Conservation (phyloP, 2,888 invertebrate species). For the Hydroisotoma schaefferi region DNA sequence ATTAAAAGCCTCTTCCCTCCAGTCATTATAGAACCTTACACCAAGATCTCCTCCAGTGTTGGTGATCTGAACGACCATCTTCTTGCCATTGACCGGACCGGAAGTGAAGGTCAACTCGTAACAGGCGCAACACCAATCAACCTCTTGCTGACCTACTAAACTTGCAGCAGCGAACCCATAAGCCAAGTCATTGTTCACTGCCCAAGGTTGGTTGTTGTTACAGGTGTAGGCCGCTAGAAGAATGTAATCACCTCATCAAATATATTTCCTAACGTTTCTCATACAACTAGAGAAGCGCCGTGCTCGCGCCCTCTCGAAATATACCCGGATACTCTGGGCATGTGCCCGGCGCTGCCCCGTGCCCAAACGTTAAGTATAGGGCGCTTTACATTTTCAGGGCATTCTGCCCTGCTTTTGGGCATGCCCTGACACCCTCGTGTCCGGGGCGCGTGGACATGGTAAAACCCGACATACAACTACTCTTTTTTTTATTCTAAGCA, state of each 20-base stretch:
- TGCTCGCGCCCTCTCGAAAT: too few species aligned
- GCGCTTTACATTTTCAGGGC: too few species aligned
- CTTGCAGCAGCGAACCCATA: conserved; percentile 26
- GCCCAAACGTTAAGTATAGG: too few species aligned
- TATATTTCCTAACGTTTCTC: too few species aligned
- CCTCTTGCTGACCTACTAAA: conserved; percentile 19
- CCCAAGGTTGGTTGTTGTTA: conserved; percentile 25
- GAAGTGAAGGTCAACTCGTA: conserved; percentile 31
- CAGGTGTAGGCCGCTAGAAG: conserved; percentile 24
- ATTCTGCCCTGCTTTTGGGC: too few species aligned
- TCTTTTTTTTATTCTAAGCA: not conserved
- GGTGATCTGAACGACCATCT: conserved; percentile 33
- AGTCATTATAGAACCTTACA: conserved; percentile 1
- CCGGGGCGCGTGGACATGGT: too few species aligned
- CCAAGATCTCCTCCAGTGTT: conserved; percentile 35
- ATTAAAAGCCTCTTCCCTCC: too few species aligned
- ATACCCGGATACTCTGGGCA: too few species aligned
- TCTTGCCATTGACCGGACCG: conserved; percentile 25
- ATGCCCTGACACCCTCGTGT: too few species aligned
- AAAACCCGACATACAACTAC: not conserved
- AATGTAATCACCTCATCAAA: too few species aligned
- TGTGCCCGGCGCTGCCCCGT: too few species aligned
- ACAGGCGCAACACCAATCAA: conserved; percentile 31
- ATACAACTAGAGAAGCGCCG: too few species aligned
- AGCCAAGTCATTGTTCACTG: conserved; percentile 17